Percentiles rank a stretch among this genome's conserved stretches.
phyloP scores from a whole-genome alignment of 92 coral and sea anemone species.

The Hydrozoanthus gracilis region DNA sequence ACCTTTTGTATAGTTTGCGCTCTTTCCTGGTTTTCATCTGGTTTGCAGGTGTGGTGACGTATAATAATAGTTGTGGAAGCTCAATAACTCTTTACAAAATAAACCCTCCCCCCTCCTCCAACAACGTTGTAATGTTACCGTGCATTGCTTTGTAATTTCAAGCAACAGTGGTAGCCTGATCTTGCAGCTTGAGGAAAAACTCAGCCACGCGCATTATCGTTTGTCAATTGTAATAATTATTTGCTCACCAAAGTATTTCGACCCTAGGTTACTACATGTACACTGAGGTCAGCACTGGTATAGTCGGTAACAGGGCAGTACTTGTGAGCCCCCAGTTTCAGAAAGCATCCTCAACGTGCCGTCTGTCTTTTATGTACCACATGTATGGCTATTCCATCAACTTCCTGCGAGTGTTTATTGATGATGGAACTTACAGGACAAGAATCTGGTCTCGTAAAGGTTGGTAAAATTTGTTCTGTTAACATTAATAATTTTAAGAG shows the following conservation, averaged over 20 bases:
- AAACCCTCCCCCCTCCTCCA: too few species aligned
- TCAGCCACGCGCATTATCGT: not conserved
- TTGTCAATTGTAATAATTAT: not conserved
- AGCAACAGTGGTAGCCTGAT: too few species aligned
- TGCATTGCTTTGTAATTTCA: too few species aligned
- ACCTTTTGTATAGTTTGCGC: too few species aligned
- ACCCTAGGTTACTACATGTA: slow-evolving; percentile 82
- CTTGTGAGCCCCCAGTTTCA: slow-evolving; percentile 86
- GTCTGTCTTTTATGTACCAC: slow-evolving; percentile 83
- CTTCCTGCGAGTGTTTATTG: slow-evolving; percentile 76
- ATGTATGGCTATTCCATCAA: slow-evolving; percentile 77
- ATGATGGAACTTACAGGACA: slow-evolving; percentile 70
- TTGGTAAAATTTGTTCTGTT: slow-evolving; percentile 15
- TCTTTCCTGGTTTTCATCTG: too few species aligned
- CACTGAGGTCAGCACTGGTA: slow-evolving; percentile 90
- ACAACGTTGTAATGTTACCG: too few species aligned
- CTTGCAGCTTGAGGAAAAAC: too few species aligned
- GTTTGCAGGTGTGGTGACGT: too few species aligned
- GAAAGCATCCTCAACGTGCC: slow-evolving; percentile 68
- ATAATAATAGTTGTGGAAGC: too few species aligned
- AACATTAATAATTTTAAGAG: too few species aligned
- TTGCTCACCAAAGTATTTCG: not conserved
- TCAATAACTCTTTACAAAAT: too few species aligned
- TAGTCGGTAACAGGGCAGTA: slow-evolving; percentile 82
- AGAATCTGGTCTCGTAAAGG: slow-evolving; percentile 80